Base-by-base conservation (phyloP, 2,888 invertebrate species). In the Coelogynopora nodosa region DNA sequence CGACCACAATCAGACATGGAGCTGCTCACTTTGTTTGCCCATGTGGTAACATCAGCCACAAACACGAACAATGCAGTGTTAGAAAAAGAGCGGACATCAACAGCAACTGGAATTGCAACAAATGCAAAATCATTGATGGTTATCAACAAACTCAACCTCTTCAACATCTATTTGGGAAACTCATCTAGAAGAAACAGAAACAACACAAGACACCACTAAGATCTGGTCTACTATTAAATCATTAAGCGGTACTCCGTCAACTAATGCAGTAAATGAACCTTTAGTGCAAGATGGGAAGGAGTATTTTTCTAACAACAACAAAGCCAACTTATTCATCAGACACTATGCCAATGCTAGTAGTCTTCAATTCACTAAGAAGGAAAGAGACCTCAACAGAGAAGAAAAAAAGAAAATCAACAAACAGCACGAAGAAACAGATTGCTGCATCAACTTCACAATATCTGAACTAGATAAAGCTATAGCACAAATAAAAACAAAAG, bases 281-380 rank as follows among this genome's bases (percentile, higher is more conserved):
- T 23, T 74, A 74, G 23, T 74, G 23, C 74, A 74, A 13, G 23
- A 74, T 26, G 27, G 74, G 23, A 74, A 74, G 23, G 5, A 13
- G 2, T 74, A 23, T 26, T 26, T 23, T 26, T 74, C 74, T 49
- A 49, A 49, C 18, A 49, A 5, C 49, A 49, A 49, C 49, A 74
- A 74, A 26, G 74, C 74, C 23, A 74, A 74, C 74, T 5, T 74
- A 10, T 74, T 74, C 74, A 26, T 26, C 23, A 13, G 23, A 5
- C 74, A 74, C 74, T 74, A 74, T 26, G 74, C 74, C 74, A 74
- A 74, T 13, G 27, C 74, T 74, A 74, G 74, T 26, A 74, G 27
- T 5, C 23, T 74, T 2, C 5, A 23, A n/a, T 74, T 74, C 27
- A 74, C 5, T 26, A 74, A 74, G 27, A 23, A 74, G 23, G 74